phyloP scores from a whole-genome alignment of 2,797 vertebrate species.

The Gymnothorax javanicus region DNA sequence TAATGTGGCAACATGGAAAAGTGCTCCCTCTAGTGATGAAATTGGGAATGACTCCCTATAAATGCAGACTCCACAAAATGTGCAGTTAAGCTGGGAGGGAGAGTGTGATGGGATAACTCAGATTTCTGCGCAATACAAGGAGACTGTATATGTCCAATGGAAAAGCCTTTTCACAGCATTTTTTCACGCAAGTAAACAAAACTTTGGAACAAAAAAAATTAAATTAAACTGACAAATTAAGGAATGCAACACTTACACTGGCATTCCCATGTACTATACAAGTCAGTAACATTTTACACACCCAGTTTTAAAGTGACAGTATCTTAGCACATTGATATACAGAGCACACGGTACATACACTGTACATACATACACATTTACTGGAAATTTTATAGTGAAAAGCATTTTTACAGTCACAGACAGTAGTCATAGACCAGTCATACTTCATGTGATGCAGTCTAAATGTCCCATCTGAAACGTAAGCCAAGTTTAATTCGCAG shows the following conservation, averaged over 20 bases:
- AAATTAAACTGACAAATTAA: constrained; percentile 63
- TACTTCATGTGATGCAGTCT: constrained; percentile 31
- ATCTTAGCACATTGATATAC: constrained; percentile 70
- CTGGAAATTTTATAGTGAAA: constrained; percentile 37
- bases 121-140: not conserved
- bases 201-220: constrained; percentile 51
- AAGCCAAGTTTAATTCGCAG: constrained; percentile 39
- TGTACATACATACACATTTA: constrained; percentile 42
- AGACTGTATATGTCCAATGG: not conserved
- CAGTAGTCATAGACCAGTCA: constrained; percentile 12
- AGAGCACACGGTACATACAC: constrained; percentile 54
- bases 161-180: constrained; percentile 62
- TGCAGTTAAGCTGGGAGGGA: not conserved
- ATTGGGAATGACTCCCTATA: not conserved
- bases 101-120: not conserved
- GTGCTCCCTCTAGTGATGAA: constrained; percentile 14
- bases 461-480: constrained; percentile 67
- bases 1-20: constrained; percentile 19
- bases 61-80: not conserved
- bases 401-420: not conserved
- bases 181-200: constrained; percentile 71
- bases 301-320: constrained; percentile 78
- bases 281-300: constrained; percentile 65
- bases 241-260: constrained; percentile 62
- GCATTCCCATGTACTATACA: constrained; percentile 52